Evolutionary conservation across 2,888 invertebrate species (phyloP).

Genomic region (Alcis repandata): DNA sequence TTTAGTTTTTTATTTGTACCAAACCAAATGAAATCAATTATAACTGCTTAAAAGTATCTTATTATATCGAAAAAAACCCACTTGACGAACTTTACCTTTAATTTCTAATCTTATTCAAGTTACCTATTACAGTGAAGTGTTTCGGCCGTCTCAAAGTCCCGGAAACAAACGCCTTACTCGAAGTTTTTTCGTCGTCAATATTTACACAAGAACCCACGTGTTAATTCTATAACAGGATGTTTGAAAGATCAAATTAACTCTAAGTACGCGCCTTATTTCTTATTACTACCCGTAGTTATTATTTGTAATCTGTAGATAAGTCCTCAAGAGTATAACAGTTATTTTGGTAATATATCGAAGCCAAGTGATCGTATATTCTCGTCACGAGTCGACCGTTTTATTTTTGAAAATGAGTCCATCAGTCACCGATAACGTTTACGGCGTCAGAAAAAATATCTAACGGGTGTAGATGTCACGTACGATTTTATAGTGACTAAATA

Average conservation of each 20-base stretch:
- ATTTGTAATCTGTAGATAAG: slow-evolving; percentile 80
- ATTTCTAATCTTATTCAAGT: too few relatives aligned
- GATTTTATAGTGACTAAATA: slow-evolving; percentile 74
- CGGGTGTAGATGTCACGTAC: slow-evolving; percentile 73
- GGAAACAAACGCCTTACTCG: slow-evolving; percentile 70
- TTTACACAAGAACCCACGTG: slow-evolving; percentile 79
- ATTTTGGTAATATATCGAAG: slow-evolving; percentile 81
- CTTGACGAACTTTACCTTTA: too few relatives aligned
- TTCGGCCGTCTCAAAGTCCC: slow-evolving; percentile 47
- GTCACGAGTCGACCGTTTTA: slow-evolving; percentile 70
- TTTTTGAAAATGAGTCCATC: slow-evolving; percentile 84
- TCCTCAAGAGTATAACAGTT: slow-evolving; percentile 65
- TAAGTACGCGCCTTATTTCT: slow-evolving; percentile 79
- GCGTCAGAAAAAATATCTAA: slow-evolving; percentile 74
- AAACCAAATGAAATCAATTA: background rate
- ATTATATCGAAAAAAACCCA: too few relatives aligned
- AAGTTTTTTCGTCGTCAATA: slow-evolving; percentile 73
- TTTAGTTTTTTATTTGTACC: too few relatives aligned
- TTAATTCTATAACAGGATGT: slow-evolving; percentile 81
- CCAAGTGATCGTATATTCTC: slow-evolving; percentile 77
- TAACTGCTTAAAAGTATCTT: too few relatives aligned
- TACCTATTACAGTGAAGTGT: slow-evolving; percentile 4
- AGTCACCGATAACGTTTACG: slow-evolving; percentile 79
- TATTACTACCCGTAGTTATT: slow-evolving; percentile 67
- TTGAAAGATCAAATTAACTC: slow-evolving; percentile 74